Base-by-base conservation (phyloP, 2,113 vertebrate genomes). In the Carlito syrichta region DNA sequence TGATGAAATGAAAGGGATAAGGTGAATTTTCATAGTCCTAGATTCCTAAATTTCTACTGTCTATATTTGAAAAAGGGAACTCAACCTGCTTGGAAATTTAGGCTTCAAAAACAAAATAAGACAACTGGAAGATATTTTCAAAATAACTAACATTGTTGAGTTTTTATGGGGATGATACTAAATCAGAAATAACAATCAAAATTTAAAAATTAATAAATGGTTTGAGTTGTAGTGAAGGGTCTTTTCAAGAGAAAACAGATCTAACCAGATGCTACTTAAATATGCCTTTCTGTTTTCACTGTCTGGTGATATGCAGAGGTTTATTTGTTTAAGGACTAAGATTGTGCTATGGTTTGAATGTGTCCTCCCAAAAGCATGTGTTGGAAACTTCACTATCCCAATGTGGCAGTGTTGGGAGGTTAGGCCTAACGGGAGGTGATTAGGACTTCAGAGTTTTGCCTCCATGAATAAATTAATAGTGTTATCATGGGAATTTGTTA, bases 91-190 rank as follows among this genome's bases (percentile, higher is more conserved):
- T 79, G 43, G 66, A 77, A 60, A 94, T 48, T 74, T 3, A 94
- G 62, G 22, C 35, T 95, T 91, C 56, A 76, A 95, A 88, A 85
- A 66, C 81, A 85, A 86, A 96, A 48, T 48, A 52, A 52, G 97
- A 62, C 12, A 52, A 32, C 35, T 81, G 32, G 96, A 97, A 69
- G 48, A 56, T 84, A 91, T 48, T n/a, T 95, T 87, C 56, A 66
- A 32, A 94, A 66, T 40, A 58, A 76, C 74, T 69, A 63, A 58
- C 45, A 74, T 81, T 86, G 27, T 43, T 73, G 38, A 87, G 45
- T 89, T 94, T 94, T 82, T 43, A 17, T 14, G 9, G 63, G 7
- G 32, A 88, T 81, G 54, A 27, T 40, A 43, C 40, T 43, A 87
- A 91, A 60, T 89, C 22, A 73, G 86, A 93, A 89, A 91, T 63